phyloP scores from a whole-genome alignment of 2,888 invertebrate genomes.

The Entomobrya proxima region DNA sequence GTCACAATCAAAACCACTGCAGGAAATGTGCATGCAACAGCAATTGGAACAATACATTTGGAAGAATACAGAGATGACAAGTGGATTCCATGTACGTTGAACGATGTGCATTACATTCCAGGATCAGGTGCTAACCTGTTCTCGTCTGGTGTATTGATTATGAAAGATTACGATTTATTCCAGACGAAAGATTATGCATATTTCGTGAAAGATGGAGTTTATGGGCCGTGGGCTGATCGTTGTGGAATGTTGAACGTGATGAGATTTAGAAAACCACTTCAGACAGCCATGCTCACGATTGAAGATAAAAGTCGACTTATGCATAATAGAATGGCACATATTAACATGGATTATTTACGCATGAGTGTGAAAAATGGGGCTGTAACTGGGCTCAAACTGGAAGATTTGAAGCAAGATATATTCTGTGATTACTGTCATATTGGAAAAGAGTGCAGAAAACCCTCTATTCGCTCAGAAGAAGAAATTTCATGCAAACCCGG shows the following conservation, averaged over 20 bases:
- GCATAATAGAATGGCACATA: constrained; percentile 39
- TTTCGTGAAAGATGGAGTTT: not conserved
- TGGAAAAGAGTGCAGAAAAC: constrained; percentile 14
- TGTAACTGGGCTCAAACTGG: constrained; percentile 37
- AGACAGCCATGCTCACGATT: not conserved
- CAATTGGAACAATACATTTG: constrained; percentile 37
- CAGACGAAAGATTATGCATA: not conserved
- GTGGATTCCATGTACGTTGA: constrained; percentile 11
- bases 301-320: not conserved
- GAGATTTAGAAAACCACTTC: constrained; percentile 19
- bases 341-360: too few species aligned
- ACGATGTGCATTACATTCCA: constrained; percentile 40
- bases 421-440: constrained; percentile 23
- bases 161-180: constrained; percentile 14
- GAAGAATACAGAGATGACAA: not conserved
- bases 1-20: not conserved
- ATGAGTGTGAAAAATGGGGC: constrained; percentile 42
- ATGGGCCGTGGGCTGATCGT: not conserved
- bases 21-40: not conserved
- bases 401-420: not conserved
- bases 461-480: not conserved
- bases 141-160: constrained; percentile 32
- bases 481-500: too few species aligned
- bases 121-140: constrained; percentile 50
- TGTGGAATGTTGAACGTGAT: constrained; percentile 36